These are phyloP conservation scores for Neoascia interrupta DNA, from an alignment of 2,888 invertebrate species.

Conservation along the genomic window DNA sequence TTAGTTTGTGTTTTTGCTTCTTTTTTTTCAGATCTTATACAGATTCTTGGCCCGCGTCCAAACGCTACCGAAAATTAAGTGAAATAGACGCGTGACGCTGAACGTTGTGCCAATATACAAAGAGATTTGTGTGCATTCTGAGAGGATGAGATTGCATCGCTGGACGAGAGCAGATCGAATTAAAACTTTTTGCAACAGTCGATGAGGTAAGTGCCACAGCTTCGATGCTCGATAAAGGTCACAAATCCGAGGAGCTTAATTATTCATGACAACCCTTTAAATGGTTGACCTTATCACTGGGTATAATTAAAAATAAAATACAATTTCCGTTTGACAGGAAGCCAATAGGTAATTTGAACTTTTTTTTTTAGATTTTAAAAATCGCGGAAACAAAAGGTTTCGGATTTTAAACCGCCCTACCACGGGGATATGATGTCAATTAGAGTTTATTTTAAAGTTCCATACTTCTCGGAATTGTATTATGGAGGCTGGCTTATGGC, in stretches of 20 bases:
- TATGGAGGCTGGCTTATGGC: too few species aligned
- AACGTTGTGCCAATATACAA: slow-evolving; percentile 54
- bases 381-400: too few species aligned
- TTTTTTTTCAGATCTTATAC: slow-evolving; percentile 36
- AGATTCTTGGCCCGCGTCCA: slow-evolving; percentile 63
- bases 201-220: slow-evolving; percentile 29
- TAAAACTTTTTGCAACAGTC: slow-evolving; percentile 13
- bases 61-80: slow-evolving; percentile 65
- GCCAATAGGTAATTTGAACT: too few species aligned
- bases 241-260: slow-evolving; percentile 6
- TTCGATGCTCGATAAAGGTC: slow-evolving; percentile 19
- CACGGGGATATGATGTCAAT: too few species aligned
- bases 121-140: slow-evolving; percentile 25
- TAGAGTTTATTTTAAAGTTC: too few species aligned
- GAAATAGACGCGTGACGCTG: slow-evolving; percentile 66
- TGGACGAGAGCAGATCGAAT: slow-evolving; percentile 40
- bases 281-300: slow-evolving; percentile 17
- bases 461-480: too few species aligned
- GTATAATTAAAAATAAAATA: too few species aligned
- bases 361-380: too few species aligned
- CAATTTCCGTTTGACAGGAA: too few species aligned
- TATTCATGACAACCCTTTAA: background rate
- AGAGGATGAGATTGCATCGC: slow-evolving; percentile 47
- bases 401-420: too few species aligned
- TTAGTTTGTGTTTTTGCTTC: slow-evolving; percentile 43